Base-by-base conservation (phyloP, 2,113 vertebrate species). In the Tychaedon coryphoeus region DNA sequence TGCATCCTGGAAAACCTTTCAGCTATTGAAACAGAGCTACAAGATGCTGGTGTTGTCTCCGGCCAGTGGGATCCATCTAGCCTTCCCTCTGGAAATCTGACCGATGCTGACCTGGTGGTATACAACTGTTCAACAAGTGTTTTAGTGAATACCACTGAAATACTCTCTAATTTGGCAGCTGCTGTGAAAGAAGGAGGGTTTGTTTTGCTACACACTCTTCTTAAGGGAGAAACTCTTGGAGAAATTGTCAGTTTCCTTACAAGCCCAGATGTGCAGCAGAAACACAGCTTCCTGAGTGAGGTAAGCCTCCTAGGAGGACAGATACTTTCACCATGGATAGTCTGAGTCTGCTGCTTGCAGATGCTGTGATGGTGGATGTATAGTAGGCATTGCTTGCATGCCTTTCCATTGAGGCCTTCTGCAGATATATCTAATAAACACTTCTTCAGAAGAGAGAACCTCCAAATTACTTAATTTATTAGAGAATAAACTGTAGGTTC, bases 201-300 rank as follows among this genome's bases (percentile, higher is more conserved):
- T 95, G 61, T 99, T 76, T 97, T 99, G 62, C 42, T 99, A 14
- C 99, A 99, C 95, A 97, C 98, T 0, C 96, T 99, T 84, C 98
- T 99, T 28, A 97, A 97, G 70, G 99, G 98, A 50, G 97, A 99
- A 62, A 97, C 97, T 16, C 93, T 99, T 24, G 98, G 98, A 23
- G 99, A 99, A 91, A 98, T 83, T 0, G 95, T 99, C 9, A 51
- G 97, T 64, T 99, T 99, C 93, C 98, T 99, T 73, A 98, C 97
- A 54, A 96, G 96, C 19, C 97, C 97, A 2, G 98, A 97, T 74
- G 88, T 94, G 0, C 96, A 95, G 82, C 93, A 96, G 61, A 93
- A 95, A 42, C 96, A 79, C 65, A 90, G 92, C 51, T 98, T 99
- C 33, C 96, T 99, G 69, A 98, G 97, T 86, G 98, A 99, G 99